A percentile compares a stretch with the other conserved stretches of the same genome.
phyloP scores from a whole-genome alignment of 2,797 vertebrate species.

The Danio tinwini region DNA sequence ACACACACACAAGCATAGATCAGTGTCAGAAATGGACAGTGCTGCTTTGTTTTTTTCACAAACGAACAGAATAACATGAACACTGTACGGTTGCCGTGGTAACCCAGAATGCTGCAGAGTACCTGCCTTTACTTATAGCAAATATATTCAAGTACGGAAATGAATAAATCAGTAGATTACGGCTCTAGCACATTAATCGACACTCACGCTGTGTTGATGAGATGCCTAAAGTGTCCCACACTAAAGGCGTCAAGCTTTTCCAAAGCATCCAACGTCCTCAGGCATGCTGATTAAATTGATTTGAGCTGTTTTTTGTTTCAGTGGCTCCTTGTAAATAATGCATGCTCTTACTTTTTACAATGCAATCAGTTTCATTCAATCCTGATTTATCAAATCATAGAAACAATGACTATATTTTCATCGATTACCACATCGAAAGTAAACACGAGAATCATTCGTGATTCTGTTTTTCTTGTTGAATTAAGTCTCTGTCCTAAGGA shows the following conservation, averaged over 20 bases:
- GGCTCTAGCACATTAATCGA: not conserved
- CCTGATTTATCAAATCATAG: too few species aligned
- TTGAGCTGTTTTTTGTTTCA: not conserved
- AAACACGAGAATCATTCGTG: too few species aligned
- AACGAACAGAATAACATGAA: conserved; percentile 15
- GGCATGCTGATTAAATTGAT: not conserved
- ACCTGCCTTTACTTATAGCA: not conserved
- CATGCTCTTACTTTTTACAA: not conserved
- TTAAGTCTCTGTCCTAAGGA: too few species aligned
- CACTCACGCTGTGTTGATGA: not conserved
- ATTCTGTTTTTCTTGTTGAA: too few species aligned
- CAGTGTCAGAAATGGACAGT: not conserved
- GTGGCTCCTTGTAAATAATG: conserved; percentile 1
- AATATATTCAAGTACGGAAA: conserved; percentile 24
- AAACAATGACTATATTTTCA: too few species aligned
- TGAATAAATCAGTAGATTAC: conserved; percentile 1
- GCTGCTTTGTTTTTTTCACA: not conserved
- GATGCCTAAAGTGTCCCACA: not conserved
- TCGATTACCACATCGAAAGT: too few species aligned
- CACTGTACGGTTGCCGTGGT: not conserved
- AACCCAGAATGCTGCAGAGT: conserved; percentile 14
- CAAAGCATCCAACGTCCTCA: not conserved
- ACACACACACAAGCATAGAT: not conserved
- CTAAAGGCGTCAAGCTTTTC: not conserved
- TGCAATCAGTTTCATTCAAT: too few species aligned